Percentiles rank a stretch among this genome's conserved stretches.
phyloP scores from a whole-genome alignment of 2,888 invertebrate species.

The Ptychoptera contaminata region DNA sequence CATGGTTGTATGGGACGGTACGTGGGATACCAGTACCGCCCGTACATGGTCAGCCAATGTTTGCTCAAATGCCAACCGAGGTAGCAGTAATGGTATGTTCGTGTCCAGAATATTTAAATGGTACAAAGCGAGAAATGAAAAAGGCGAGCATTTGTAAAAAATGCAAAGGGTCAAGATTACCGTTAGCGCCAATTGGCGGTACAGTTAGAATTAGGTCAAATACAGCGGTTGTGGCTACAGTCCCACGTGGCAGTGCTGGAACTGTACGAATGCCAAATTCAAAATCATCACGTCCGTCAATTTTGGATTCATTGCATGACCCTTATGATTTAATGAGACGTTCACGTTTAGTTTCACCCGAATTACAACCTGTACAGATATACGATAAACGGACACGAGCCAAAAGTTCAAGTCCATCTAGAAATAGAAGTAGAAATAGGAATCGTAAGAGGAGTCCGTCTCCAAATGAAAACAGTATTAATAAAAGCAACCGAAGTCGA shows the following conservation, averaged over 20 bases:
- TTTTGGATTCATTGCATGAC: slow-evolving; percentile 48
- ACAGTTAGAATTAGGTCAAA: slow-evolving; percentile 39
- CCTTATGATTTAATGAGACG: slow-evolving; percentile 75
- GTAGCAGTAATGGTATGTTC: slow-evolving; percentile 60
- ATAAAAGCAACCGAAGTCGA: slow-evolving; percentile 32
- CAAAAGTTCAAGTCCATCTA: slow-evolving; percentile 41
- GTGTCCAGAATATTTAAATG: slow-evolving; percentile 63
- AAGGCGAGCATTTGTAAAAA: slow-evolving; percentile 66
- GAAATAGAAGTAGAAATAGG: slow-evolving; percentile 38
- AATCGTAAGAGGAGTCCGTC: slow-evolving; percentile 26
- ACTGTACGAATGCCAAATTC: slow-evolving; percentile 45
- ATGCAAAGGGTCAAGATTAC: slow-evolving; percentile 65
- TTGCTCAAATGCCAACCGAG: slow-evolving; percentile 33
- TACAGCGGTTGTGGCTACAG: slow-evolving; percentile 7
- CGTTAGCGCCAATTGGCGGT: slow-evolving; percentile 52
- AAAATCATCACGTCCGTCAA: slow-evolving; percentile 38
- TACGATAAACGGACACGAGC: slow-evolving; percentile 36
- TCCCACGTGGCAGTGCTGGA: slow-evolving; percentile 35
- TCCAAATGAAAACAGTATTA: slow-evolving; percentile 17
- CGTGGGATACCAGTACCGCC: slow-evolving; percentile 36
- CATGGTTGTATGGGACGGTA: slow-evolving; percentile 72
- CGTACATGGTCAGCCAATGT: slow-evolving; percentile 29
- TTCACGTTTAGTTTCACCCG: slow-evolving; percentile 51
- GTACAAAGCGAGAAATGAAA: slow-evolving; percentile 58
- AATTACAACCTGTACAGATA: slow-evolving; percentile 31